A percentile compares a stretch with the other conserved stretches of the same genome.
These are phyloP conservation scores for Porites lutea DNA, from an alignment of 64 coral and sea anemone genomes.

Conservation along the genomic window DNA sequence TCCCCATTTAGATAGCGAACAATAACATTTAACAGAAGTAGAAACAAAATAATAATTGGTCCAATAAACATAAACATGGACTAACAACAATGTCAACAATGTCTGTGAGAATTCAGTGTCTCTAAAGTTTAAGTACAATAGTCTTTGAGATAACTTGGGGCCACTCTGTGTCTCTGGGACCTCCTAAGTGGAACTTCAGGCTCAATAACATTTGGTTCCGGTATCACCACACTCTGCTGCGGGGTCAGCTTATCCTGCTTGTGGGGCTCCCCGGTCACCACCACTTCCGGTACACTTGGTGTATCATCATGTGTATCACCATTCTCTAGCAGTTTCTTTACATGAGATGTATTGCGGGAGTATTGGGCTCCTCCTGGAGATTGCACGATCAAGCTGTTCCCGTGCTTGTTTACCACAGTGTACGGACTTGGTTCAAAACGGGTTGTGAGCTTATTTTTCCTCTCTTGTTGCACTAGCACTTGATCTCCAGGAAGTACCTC, in stretches of 20 bases:
- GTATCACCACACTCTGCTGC: not conserved
- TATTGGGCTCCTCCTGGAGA: slow-evolving; percentile 18
- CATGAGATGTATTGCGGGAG: slow-evolving; percentile 9
- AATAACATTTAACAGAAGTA: not conserved
- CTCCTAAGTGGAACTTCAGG: not conserved
- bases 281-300: not conserved
- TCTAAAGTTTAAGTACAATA: not conserved
- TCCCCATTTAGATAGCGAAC: not conserved
- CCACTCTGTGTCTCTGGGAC: not conserved
- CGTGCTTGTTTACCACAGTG: slow-evolving; percentile 9
- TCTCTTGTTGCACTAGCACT: slow-evolving; percentile 38
- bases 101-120: not conserved
- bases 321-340: slow-evolving; percentile 6
- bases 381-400: slow-evolving; percentile 23
- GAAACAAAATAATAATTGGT: not conserved
- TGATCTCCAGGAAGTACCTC: slow-evolving; percentile 16
- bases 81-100: not conserved
- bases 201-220: not conserved
- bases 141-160: not conserved
- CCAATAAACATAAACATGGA: not conserved
- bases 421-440: slow-evolving; percentile 4
- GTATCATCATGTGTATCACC: not conserved
- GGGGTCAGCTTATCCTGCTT: not conserved
- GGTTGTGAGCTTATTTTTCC: slow-evolving; percentile 18
- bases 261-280: not conserved